phyloP scores from a whole-genome alignment of 2,113 vertebrate species.

The Panthera tigris region DNA sequence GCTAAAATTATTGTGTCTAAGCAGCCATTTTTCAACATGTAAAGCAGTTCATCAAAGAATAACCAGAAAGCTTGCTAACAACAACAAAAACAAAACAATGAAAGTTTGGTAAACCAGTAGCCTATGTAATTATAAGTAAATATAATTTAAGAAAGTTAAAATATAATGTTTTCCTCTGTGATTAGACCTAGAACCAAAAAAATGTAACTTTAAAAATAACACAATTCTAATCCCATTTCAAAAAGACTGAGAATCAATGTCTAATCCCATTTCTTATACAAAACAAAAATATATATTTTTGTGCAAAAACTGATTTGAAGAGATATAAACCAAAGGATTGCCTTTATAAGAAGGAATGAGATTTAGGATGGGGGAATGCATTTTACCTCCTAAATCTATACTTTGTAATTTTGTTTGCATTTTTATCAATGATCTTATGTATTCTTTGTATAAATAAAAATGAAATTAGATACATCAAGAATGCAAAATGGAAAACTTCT shows the following conservation, averaged over 20 bases:
- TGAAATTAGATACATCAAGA: neutral
- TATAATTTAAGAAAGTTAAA: neutral
- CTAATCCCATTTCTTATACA: neutral
- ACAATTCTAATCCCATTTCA: neutral
- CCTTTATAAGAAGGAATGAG: neutral
- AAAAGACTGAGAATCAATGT: neutral
- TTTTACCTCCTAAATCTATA: neutral
- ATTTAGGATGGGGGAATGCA: neutral
- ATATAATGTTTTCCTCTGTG: neutral
- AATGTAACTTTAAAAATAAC: neutral
- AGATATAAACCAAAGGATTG: neutral
- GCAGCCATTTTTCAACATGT: neutral
- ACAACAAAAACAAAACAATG: neutral
- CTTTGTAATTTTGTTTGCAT: neutral
- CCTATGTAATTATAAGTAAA: conserved; percentile 16
- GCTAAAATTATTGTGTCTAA: neutral
- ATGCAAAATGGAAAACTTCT: neutral
- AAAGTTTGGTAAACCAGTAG: neutral
- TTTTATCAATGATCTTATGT: neutral
- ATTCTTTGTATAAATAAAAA: conserved; percentile 23
- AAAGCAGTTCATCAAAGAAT: conserved; percentile 16
- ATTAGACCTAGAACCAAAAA: conserved; percentile 19
- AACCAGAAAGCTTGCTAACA: neutral
- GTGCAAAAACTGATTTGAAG: neutral
- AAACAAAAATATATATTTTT: neutral